Evolutionary conservation across 2,113 vertebrate species (phyloP).

Genomic region (Phocoena phocoena): DNA sequence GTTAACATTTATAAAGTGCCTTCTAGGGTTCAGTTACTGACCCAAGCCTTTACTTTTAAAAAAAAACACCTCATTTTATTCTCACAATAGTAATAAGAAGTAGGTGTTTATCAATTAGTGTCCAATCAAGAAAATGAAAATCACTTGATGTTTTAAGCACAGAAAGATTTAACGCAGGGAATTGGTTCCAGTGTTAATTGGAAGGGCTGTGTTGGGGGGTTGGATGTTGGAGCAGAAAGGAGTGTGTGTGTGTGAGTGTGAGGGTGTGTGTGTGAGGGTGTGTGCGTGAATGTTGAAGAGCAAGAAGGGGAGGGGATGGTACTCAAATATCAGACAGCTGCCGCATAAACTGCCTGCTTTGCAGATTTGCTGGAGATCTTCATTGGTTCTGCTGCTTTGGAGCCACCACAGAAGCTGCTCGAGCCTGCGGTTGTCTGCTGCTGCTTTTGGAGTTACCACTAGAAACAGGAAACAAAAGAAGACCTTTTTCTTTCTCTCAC

Average conservation of each 20-base stretch:
- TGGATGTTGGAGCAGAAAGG: background rate
- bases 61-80: background rate
- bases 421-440: background rate
- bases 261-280: background rate
- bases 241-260: background rate
- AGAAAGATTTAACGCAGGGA: background rate
- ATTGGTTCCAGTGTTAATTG: background rate
- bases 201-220: background rate
- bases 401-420: background rate
- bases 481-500: background rate
- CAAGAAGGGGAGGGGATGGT: background rate
- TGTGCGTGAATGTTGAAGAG: background rate
- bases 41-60: background rate
- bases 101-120: background rate
- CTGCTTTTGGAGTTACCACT: background rate
- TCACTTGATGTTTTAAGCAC: background rate
- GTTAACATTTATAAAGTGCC: slow-evolving; percentile 10
- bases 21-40: background rate
- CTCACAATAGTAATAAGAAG: background rate
- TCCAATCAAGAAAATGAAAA: background rate
- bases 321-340: background rate
- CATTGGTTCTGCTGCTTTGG: slow-evolving; percentile 16
- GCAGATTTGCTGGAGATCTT: background rate
- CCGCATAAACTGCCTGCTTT: background rate
- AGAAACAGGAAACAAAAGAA: background rate